Percentiles rank a stretch among this genome's conserved stretches.
Conservation (phyloP, 2,797 vertebrate species). For the Gallinago nigripennis region DNA sequence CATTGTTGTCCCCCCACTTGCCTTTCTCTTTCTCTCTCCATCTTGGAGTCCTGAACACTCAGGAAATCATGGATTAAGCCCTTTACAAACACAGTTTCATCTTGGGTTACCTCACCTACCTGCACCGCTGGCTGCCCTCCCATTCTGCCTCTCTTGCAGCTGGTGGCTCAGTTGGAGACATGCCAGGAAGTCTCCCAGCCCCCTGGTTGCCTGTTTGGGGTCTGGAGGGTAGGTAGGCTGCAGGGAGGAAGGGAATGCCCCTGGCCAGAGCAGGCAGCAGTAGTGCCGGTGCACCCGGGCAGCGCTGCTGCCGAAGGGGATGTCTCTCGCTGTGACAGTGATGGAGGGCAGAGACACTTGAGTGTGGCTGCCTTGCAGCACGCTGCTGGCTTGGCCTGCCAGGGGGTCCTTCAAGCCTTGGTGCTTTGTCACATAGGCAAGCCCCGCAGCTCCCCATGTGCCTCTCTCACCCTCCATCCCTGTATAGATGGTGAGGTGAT, state of each 20-base stretch:
- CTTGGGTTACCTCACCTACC: not conserved
- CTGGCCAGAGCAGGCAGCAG: not conserved
- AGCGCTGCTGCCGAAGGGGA: not conserved
- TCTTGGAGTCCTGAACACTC: not conserved
- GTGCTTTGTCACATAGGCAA: not conserved
- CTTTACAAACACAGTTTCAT: not conserved
- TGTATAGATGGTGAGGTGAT: accelerated
- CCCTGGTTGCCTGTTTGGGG: not conserved
- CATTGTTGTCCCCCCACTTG: not conserved
- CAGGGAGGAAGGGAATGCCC: not conserved
- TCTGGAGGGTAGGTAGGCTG: not conserved
- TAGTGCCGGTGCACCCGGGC: not conserved
- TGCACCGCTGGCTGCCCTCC: not conserved
- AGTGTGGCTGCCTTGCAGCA: constrained; percentile 8
- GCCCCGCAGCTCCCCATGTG: not conserved
- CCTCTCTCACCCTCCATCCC: not conserved
- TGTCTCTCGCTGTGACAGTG: not conserved
- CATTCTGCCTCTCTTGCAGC: not conserved
- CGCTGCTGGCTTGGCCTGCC: not conserved
- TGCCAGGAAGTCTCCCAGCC: not conserved
- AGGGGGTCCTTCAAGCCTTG: not conserved
- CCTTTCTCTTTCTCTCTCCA: not conserved
- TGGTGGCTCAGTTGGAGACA: not conserved
- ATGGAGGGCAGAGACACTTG: not conserved
- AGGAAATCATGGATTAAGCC: not conserved